Percentiles rank a stretch among this genome's conserved stretches.
These are phyloP conservation scores for Ginglymostoma cirratum DNA, from an alignment of 2,113 vertebrate genomes.

Conservation along the genomic window DNA sequence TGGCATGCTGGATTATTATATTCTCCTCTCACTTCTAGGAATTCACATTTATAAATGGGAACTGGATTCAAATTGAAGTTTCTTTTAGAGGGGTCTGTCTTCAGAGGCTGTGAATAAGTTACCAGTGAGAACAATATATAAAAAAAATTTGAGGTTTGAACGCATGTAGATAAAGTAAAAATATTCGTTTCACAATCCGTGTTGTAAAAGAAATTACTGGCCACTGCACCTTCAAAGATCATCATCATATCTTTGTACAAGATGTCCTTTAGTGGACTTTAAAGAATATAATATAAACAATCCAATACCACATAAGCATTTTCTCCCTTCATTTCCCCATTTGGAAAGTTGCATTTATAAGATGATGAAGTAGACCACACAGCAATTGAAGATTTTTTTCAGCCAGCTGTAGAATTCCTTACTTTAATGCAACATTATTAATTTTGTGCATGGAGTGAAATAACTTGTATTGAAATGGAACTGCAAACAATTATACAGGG, in stretches of 20 bases:
- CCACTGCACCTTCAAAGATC: not conserved
- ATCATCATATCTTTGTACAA: not conserved
- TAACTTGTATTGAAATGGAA: not conserved
- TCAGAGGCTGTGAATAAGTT: not conserved
- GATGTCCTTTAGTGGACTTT: not conserved
- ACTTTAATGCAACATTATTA: not conserved
- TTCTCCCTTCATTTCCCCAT: not conserved
- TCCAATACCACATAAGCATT: not conserved
- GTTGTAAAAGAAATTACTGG: not conserved
- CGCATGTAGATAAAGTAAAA: not conserved
- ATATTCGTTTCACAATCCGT: not conserved
- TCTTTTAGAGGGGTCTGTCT: not conserved
- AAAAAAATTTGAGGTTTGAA: not conserved
- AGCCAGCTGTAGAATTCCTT: not conserved
- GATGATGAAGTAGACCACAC: not conserved
- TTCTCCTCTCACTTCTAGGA: not conserved
- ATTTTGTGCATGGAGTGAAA: conserved; percentile 21
- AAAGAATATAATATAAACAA: not conserved
- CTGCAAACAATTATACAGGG: conserved; percentile 2
- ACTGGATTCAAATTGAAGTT: not conserved
- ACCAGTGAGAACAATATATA: too few relatives aligned
- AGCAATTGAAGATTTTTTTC: not conserved
- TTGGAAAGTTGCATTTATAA: not conserved
- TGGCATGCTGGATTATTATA: not conserved
- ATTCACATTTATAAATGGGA: not conserved